These are phyloP conservation scores for Leguminivora glycinivorella DNA, from an alignment of 1,140 invertebrate species.

Conservation along the genomic window DNA sequence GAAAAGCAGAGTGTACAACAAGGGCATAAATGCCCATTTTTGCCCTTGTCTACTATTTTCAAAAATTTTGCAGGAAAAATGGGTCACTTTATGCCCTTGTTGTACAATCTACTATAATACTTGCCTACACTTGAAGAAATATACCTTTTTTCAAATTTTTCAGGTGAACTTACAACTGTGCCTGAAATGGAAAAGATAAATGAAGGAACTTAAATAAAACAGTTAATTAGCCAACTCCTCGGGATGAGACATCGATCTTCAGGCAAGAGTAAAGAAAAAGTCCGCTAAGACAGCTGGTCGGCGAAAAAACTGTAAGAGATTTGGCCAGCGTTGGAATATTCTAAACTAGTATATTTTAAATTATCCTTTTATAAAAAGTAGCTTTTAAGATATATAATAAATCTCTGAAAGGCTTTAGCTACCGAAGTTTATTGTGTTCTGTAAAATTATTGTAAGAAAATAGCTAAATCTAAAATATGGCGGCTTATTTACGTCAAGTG, in stretches of 20 bases:
- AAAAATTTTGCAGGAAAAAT: too few species aligned
- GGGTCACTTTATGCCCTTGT: too few species aligned
- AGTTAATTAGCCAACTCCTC: constrained; percentile 31
- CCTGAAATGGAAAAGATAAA: constrained; percentile 12
- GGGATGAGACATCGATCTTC: constrained; percentile 33
- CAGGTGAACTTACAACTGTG: not conserved
- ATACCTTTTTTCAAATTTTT: not conserved
- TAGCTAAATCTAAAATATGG: too few species aligned
- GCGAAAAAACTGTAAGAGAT: not conserved
- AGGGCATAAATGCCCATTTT: too few species aligned
- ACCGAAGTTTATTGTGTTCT: not conserved
- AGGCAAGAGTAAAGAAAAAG: constrained; percentile 7
- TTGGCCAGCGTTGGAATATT: not conserved
- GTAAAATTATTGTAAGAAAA: too few species aligned
- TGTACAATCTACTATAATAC: too few species aligned
- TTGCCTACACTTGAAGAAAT: not conserved
- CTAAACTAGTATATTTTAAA: not conserved
- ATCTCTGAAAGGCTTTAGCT: not conserved
- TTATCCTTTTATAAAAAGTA: not conserved
- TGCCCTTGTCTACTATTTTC: too few species aligned
- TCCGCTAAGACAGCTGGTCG: not conserved
- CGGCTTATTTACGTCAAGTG: too few species aligned
- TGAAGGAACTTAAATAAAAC: constrained; percentile 33
- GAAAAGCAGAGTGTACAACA: too few species aligned
- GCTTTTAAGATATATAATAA: too few species aligned